These are phyloP conservation scores for Cassiopea xamachana DNA, from an alignment of 30 jellyfish, hydroid and myxozoan genomes.

Conservation along the genomic window DNA sequence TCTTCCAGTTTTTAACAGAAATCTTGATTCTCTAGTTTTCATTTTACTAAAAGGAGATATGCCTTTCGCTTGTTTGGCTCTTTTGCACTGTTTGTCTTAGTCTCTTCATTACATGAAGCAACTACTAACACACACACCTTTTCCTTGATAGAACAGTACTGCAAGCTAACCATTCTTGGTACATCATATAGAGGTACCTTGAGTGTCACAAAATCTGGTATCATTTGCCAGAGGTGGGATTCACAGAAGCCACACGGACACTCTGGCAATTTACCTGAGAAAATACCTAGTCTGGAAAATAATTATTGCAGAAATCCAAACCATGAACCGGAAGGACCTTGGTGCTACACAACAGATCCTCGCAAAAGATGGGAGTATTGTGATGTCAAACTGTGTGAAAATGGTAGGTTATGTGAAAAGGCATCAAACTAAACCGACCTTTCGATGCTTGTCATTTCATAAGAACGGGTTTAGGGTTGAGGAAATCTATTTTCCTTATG, in stretches of 20 bases:
- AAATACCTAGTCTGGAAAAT: constrained; percentile 51
- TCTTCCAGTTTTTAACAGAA: too few species aligned
- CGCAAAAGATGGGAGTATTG: constrained; percentile 74
- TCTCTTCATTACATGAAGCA: background rate
- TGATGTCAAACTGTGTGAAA: constrained; percentile 50
- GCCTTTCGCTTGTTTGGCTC: too few species aligned
- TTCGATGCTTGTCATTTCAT: background rate
- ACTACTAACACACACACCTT: constrained; percentile 65
- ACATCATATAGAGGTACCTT: constrained; percentile 55
- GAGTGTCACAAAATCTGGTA: constrained; percentile 61
- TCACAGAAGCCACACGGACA: constrained; percentile 67
- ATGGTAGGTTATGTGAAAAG: constrained; percentile 60
- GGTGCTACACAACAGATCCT: constrained; percentile 77
- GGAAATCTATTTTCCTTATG: background rate
- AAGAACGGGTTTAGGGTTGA: background rate
- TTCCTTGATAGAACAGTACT: constrained; percentile 71
- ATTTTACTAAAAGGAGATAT: too few species aligned
- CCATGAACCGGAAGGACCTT: constrained; percentile 79
- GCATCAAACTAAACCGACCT: constrained; percentile 20
- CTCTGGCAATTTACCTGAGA: constrained; percentile 38
- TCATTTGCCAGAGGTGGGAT: constrained; percentile 74
- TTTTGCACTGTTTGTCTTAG: background rate
- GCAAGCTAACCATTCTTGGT: constrained; percentile 67
- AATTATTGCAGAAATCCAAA: constrained; percentile 79
- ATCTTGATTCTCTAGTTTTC: too few species aligned